A percentile compares a stretch with the other conserved stretches of the same genome.
Evolutionary conservation across 2,113 vertebrate genomes (phyloP).

Genomic region (Jacana jacana): DNA sequence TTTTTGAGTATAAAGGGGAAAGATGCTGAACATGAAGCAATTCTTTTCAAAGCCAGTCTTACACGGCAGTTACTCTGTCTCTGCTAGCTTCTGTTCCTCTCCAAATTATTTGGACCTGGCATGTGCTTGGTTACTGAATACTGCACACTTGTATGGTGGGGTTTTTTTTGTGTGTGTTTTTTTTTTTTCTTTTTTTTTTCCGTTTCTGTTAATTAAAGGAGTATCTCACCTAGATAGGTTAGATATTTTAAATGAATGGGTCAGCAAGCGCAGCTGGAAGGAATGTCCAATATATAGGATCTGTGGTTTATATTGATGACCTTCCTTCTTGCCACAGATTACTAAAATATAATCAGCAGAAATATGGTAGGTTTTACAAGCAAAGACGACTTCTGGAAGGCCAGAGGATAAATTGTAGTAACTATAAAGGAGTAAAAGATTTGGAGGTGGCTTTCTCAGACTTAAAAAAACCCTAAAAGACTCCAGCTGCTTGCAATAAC

Average conservation of each 20-base stretch:
- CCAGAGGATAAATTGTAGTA: background rate
- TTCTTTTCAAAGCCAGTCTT: constrained; percentile 11
- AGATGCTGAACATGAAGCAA: background rate
- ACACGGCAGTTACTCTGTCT: background rate
- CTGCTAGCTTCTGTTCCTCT: background rate
- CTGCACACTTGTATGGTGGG: background rate
- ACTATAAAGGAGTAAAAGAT: background rate
- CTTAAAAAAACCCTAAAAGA: background rate
- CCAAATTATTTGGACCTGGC: constrained; percentile 31
- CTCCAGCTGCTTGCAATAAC: background rate
- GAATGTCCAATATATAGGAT: constrained; percentile 35
- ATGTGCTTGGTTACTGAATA: constrained; percentile 30
- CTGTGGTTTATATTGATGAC: constrained; percentile 63
- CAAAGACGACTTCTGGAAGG: constrained; percentile 20
- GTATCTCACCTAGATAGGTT: constrained; percentile 39
- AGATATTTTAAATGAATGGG: constrained; percentile 21
- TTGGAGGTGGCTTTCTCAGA: background rate
- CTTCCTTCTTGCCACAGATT: constrained; percentile 52
- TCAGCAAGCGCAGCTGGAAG: constrained; percentile 38
- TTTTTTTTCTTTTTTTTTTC: background rate
- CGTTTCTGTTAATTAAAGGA: constrained; percentile 38
- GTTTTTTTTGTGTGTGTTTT: no score
- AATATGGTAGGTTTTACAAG: constrained; percentile 21
- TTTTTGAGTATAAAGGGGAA: constrained; percentile 19
- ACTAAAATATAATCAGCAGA: constrained; percentile 44